Base-by-base conservation (phyloP, 2,113 vertebrate genomes). In the Caracal caracal region DNA sequence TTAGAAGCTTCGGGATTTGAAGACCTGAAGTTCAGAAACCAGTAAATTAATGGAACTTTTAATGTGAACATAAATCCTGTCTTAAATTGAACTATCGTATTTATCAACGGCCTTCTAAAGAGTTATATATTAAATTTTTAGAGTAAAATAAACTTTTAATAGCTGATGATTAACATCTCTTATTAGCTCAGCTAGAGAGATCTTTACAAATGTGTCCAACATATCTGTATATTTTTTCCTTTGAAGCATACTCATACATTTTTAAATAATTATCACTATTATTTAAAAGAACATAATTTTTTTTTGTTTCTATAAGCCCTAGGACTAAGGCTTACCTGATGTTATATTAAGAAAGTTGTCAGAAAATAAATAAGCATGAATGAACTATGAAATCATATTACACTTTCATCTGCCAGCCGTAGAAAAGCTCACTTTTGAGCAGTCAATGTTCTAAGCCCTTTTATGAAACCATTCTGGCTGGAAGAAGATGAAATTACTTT, bases 91-190 rank as follows among this genome's bases (percentile, higher is more conserved):
- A 56, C 10, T 43, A 49, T 7, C 8, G 10, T 68, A 49, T 17
- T 88, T 93, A 53, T 51, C 12, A 82, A 30, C 49, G 28, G 91
- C 8, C 40, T 80, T 80, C 47, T 86, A 82, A 96, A 79, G 11
- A 89, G 22, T 28, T 75, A 92, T 33, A 70, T 63, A 78, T 93
- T 65, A 78, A 9, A 82, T 80, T 97, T 92, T 82, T 83, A 92
- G 95, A 83, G n/a, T 92, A 78, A 17, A 28, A 59, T 65, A 71
- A 33, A 28, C 0, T 3, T 94, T 93, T 75, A 82, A 65, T 5
- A 71, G 9, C 2, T 51, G 19, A 90, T 82, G 88, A 88, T 66
- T 65, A 66, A 68, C 2, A 71, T 83, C 87, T 88, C 12, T 75
- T 61, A 85, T 73, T 78, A 47, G 24, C 9, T 53, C 40, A 68